Evolutionary conservation across 2,113 vertebrate genomes (phyloP).

Genomic region (Rhinoderma darwinii): DNA sequence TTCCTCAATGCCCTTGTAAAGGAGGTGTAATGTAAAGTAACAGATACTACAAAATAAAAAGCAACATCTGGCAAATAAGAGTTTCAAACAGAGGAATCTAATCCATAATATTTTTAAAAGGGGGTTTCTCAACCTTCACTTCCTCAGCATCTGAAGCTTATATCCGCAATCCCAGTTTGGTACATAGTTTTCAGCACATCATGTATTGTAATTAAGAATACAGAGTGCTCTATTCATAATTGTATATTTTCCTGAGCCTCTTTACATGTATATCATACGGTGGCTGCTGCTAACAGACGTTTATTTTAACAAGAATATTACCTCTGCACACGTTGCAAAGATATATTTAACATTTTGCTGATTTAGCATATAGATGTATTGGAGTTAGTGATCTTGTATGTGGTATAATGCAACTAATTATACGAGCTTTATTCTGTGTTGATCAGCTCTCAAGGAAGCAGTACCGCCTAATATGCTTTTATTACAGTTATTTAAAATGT

Average conservation of each 20-base stretch:
- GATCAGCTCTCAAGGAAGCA: background rate
- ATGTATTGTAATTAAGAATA: conserved; percentile 69
- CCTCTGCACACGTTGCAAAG: conserved; percentile 8
- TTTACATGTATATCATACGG: conserved; percentile 26
- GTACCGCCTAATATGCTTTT: too few relatives aligned
- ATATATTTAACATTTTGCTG: background rate
- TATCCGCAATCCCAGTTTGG: conserved; percentile 67
- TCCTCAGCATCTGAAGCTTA: conserved; percentile 69
- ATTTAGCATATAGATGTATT: background rate
- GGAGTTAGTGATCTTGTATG: background rate
- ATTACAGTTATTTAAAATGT: too few relatives aligned
- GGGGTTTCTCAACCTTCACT: conserved; percentile 66
- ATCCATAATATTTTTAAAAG: conserved; percentile 61
- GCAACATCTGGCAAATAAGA: conserved; percentile 55
- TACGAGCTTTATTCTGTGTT: background rate
- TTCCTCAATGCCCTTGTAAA: conserved; percentile 32
- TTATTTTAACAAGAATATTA: conserved; percentile 45
- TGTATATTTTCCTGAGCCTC: conserved; percentile 64
- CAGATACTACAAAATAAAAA: conserved; percentile 43
- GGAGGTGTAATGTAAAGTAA: conserved; percentile 48
- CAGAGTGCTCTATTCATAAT: conserved; percentile 71
- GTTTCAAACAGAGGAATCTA: conserved; percentile 22
- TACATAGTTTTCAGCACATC: conserved; percentile 69
- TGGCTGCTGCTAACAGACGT: conserved; percentile 25
- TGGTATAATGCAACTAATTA: too few relatives aligned